Percentiles rank a stretch among this genome's conserved stretches.
These are phyloP conservation scores for Myiotriccus ornatus DNA, from an alignment of 2,797 vertebrate genomes.

Conservation along the genomic window DNA sequence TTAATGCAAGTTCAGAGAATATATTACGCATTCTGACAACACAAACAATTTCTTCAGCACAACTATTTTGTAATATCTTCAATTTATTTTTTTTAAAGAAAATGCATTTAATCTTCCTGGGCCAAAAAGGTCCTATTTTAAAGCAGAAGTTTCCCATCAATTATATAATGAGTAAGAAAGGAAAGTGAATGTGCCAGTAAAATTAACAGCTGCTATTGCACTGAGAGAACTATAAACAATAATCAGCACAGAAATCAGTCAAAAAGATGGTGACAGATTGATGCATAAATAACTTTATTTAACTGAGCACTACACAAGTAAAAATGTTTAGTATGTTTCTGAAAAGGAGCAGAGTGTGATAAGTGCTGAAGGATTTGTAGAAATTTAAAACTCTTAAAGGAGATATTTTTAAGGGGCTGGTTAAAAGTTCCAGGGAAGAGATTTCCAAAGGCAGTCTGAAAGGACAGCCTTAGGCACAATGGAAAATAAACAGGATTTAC, in stretches of 20 bases:
- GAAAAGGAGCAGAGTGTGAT: neutral
- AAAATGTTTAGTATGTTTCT: neutral
- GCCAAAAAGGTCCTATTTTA: neutral
- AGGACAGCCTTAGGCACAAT: neutral
- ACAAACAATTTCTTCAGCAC: neutral
- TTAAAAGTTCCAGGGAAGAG: neutral
- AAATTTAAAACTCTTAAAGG: neutral
- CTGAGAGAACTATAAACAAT: neutral
- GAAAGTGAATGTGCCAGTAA: neutral
- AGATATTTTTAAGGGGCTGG: neutral
- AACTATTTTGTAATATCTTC: neutral
- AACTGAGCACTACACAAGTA: neutral
- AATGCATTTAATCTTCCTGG: neutral
- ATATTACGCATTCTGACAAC: neutral
- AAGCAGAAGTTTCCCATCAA: neutral
- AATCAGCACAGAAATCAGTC: neutral
- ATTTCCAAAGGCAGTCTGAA: neutral
- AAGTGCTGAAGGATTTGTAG: neutral
- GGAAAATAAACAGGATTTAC: neutral
- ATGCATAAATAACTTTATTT: neutral
- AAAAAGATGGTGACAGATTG: neutral
- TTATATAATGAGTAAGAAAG: neutral
- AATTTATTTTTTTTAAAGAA: neutral
- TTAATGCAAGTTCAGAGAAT: neutral
- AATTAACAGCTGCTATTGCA: neutral